Conservation (phyloP, 2,113 vertebrate species). For the Lophotis ruficrista region DNA sequence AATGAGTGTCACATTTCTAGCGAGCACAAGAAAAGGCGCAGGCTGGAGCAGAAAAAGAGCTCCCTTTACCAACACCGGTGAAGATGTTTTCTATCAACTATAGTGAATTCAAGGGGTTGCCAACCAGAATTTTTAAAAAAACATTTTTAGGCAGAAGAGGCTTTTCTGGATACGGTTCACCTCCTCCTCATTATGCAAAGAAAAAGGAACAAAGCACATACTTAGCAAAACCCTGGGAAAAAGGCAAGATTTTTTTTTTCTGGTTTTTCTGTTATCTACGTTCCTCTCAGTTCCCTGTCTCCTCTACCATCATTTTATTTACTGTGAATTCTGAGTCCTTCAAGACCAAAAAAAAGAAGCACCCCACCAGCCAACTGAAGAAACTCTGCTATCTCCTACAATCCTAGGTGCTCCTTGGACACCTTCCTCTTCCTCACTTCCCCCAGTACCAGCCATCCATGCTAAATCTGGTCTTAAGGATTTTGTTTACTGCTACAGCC, state of each 20-base stretch:
- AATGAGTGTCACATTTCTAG: conserved; percentile 38
- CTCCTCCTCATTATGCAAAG: neutral
- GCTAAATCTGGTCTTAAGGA: neutral
- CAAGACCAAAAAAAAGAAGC: neutral
- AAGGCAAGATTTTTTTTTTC: neutral
- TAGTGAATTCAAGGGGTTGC: neutral
- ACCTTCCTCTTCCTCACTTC: neutral
- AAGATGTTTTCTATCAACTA: neutral
- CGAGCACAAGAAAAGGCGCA: neutral
- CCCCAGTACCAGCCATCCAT: neutral
- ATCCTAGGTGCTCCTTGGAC: neutral
- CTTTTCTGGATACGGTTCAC: neutral
- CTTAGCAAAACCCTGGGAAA: neutral
- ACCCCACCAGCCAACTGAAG: neutral
- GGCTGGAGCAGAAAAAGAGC: neutral
- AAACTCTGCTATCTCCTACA: neutral
- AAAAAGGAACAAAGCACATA: neutral
- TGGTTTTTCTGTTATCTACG: neutral
- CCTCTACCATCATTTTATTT: neutral
- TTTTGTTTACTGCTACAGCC: neutral
- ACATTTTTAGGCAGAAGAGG: neutral
- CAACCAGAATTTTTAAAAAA: neutral
- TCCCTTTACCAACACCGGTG: neutral
- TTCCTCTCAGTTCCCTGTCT: neutral
- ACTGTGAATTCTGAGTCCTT: neutral